Evolutionary conservation across 2,113 vertebrate species (phyloP).

Genomic region (Lepisosteus oculatus): DNA sequence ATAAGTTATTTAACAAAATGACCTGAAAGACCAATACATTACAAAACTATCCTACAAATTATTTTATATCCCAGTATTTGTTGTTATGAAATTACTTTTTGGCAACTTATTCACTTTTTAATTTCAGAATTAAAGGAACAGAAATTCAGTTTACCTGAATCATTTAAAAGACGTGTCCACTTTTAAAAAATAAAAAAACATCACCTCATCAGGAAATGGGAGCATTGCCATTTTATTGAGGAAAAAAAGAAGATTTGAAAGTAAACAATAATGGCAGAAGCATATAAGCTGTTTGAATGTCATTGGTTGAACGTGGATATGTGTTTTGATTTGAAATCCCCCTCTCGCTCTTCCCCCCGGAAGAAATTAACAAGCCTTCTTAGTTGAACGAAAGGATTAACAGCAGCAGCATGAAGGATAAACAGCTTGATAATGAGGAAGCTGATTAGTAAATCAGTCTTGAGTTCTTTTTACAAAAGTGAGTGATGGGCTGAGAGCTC

Average conservation of each 20-base stretch:
- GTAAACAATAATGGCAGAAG: constrained; percentile 8
- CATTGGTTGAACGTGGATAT: constrained; percentile 47
- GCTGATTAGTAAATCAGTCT: constrained; percentile 75
- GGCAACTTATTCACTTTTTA: too few species aligned
- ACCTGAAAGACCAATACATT: too few species aligned
- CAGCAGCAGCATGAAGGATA: constrained; percentile 46
- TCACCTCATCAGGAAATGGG: too few species aligned
- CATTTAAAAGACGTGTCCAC: too few species aligned
- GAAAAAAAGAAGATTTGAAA: neutral
- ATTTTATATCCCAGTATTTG: too few species aligned
- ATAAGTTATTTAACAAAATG: too few species aligned
- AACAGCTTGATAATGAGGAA: constrained; percentile 66
- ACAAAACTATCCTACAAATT: too few species aligned
- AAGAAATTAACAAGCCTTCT: constrained; percentile 36
- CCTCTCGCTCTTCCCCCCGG: neutral
- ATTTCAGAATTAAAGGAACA: too few species aligned
- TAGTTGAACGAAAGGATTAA: constrained; percentile 53
- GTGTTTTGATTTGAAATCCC: constrained; percentile 60
- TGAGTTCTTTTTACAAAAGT: constrained; percentile 63
- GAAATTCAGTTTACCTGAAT: too few species aligned
- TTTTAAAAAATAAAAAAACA: too few species aligned
- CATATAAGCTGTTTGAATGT: constrained; percentile 23
- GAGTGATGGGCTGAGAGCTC: constrained; percentile 52
- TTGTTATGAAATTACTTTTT: too few species aligned
- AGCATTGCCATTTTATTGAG: too few species aligned